Evolutionary conservation across 1,140 invertebrate species (phyloP), one percentile per base, ranked within the genome.

Genomic region (Drosophila insularis): DNA sequence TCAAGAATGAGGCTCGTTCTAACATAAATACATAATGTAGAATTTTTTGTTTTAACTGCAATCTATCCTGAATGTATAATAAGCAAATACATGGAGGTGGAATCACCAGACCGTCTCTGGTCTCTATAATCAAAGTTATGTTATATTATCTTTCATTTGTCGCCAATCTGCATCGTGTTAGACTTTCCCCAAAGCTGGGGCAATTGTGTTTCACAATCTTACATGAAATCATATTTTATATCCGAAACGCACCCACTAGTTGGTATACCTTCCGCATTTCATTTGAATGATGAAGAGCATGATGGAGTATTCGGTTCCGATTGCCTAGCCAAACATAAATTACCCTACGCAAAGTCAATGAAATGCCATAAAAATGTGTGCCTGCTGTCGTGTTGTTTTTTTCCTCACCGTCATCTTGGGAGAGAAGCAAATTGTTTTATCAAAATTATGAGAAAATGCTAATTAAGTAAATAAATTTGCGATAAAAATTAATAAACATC

Each of bases 401-500:
- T 46, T 62, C 53, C 63, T 60, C 43, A 37, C 13, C 39, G 14
- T 43, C 46, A 64, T 43, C n/a, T 50, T 54, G 17, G 19, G 32
- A 32, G 61, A 21, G 53, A 55, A 72, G 68, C 71, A 89, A 89
- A 84, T 84, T 84, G 76, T 71, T 80, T 80, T 70, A 89, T 70
- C 71, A 71, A 84, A 89, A 89, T 89, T 89, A 89, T 89, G 80
- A 73, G 60, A 71, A 80, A 80, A 89, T 89, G 84, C 77, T 84
- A 89, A 89, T 89, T 61, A 74, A 60, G 71, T 78, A 89, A 80
- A 89, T 89, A 89, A 80, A 89, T 84, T 84, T 70, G 53, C 46
- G 66, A 80, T 80, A 62, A 84, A 84, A 89, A 89, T 84, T 84
- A 89, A 89, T 89, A 87, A 87, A 84, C 84, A 87, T 70, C 84